Evolutionary conservation across 2,888 invertebrate genomes (phyloP).

Genomic region (Loripinus fragilis): DNA sequence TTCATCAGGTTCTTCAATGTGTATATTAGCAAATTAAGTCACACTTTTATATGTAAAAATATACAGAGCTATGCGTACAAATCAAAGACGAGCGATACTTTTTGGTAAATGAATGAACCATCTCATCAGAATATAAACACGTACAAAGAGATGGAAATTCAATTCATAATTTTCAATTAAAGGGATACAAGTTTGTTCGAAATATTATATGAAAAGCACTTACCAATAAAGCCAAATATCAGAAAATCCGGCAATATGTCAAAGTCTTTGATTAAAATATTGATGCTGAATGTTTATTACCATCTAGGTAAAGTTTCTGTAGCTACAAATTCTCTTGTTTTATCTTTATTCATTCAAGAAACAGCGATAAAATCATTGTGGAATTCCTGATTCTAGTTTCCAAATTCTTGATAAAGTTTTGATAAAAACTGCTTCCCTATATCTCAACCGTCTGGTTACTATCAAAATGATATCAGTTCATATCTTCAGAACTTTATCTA

Average conservation of each 20-base stretch:
- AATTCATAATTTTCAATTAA: too few species aligned
- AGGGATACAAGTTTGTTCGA: too few species aligned
- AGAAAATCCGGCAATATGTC: slow-evolving; percentile 1
- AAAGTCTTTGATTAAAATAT: neutral
- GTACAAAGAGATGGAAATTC: too few species aligned
- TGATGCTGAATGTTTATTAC: slow-evolving; percentile 2
- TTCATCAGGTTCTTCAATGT: too few species aligned
- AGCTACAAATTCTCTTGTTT: neutral
- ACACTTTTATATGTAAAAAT: too few species aligned
- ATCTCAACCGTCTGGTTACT: slow-evolving; percentile 1
- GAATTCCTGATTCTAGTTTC: slow-evolving; percentile 16
- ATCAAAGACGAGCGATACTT: too few species aligned
- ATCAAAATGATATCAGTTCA: slow-evolving; percentile 22
- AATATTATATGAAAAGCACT: neutral
- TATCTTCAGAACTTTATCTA: slow-evolving; percentile 20
- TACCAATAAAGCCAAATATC: neutral
- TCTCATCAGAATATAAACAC: too few species aligned
- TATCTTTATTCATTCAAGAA: slow-evolving; percentile 13
- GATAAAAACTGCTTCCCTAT: slow-evolving; percentile 2
- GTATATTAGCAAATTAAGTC: too few species aligned
- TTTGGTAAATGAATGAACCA: too few species aligned
- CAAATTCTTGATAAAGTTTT: slow-evolving; percentile 18
- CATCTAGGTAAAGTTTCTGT: neutral
- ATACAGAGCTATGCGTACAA: too few species aligned
- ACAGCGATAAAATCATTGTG: slow-evolving; percentile 18